These are phyloP conservation scores for Scarus forsteni DNA, from an alignment of 2,797 vertebrate species.

Conservation along the genomic window DNA sequence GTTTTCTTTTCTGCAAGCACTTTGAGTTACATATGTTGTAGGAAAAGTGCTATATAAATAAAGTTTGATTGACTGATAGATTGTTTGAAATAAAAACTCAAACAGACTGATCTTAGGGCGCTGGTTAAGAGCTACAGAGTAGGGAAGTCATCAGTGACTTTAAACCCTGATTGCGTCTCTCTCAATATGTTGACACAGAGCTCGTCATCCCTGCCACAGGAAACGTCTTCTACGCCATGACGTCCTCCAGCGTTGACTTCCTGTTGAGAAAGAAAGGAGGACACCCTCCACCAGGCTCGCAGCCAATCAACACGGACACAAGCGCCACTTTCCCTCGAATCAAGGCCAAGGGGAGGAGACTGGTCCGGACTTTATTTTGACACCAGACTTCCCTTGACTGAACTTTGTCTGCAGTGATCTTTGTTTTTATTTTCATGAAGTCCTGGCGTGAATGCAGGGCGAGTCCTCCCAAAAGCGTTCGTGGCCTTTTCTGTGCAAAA, in stretches of 20 bases:
- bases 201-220: constrained; percentile 89
- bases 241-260: constrained; percentile 88
- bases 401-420: constrained; percentile 4
- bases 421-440: neutral
- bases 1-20: no score
- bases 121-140: neutral
- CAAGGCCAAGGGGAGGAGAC: constrained; percentile 90
- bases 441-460: neutral
- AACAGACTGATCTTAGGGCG: no score
- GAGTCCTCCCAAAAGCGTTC: constrained; percentile 22
- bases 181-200: constrained; percentile 77
- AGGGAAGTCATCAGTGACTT: neutral
- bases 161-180: neutral
- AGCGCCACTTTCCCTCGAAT: constrained; percentile 92
- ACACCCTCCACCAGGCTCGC: constrained; percentile 67
- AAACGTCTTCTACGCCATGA: constrained; percentile 96
- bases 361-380: constrained; percentile 87
- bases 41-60: no score
- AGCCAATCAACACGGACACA: constrained; percentile 76
- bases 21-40: no score
- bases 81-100: no score
- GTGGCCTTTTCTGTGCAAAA: constrained; percentile 56
- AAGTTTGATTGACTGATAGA: no score
- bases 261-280: constrained; percentile 84
- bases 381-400: neutral